Percentiles rank a stretch among this genome's conserved stretches.
Evolutionary conservation across 1,140 invertebrate species (phyloP).

Genomic region (Aphaenogaster floridana): DNA sequence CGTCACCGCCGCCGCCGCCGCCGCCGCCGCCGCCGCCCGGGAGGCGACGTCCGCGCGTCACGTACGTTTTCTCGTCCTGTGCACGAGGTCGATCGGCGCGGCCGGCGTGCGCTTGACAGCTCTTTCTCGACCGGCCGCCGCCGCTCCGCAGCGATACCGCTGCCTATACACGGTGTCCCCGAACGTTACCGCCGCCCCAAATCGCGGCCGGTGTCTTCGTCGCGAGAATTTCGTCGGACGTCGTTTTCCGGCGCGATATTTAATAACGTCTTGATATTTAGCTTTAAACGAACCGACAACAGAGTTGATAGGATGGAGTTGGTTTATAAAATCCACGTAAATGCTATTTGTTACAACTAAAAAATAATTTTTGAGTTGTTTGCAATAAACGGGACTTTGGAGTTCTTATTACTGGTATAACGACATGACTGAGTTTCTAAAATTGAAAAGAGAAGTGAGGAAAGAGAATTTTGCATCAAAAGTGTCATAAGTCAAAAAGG

Average conservation of each 20-base stretch:
- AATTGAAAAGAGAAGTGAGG: too few relatives aligned
- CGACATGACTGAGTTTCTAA: too few relatives aligned
- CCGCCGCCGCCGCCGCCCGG: conserved; percentile 30
- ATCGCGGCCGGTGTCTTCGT: neutral
- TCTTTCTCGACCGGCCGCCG: conserved; percentile 43
- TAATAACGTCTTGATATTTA: neutral
- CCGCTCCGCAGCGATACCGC: neutral
- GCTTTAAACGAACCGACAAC: neutral
- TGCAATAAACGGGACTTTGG: too few relatives aligned
- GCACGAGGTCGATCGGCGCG: conserved; percentile 69
- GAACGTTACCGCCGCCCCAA: neutral
- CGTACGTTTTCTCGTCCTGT: conserved; percentile 58
- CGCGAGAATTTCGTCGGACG: neutral
- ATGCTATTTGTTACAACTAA: too few relatives aligned
- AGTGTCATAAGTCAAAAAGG: too few relatives aligned
- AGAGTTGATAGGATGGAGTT: neutral
- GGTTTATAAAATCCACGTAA: neutral
- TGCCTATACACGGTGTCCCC: neutral
- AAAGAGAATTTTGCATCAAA: too few relatives aligned
- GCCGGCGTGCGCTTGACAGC: conserved; percentile 74
- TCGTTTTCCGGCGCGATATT: neutral
- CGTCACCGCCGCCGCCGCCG: conserved; percentile 28
- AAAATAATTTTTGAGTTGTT: too few relatives aligned
- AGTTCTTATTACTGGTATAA: too few relatives aligned
- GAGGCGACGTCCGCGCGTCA: conserved; percentile 59